Evolutionary conservation across 2,888 invertebrate species (phyloP).

Genomic region (Pristionchus entomophagus): DNA sequence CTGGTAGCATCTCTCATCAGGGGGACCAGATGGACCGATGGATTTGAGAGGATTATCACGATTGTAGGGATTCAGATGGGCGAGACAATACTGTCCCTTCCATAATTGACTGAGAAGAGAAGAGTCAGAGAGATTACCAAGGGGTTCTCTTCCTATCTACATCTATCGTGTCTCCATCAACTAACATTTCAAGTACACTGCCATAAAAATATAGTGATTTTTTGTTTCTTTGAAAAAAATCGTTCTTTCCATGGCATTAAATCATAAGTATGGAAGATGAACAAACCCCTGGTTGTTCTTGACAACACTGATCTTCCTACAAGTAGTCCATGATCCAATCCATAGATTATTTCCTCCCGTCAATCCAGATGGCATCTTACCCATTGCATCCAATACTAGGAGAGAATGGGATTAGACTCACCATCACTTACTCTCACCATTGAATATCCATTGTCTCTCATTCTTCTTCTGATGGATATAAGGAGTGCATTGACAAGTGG

Average conservation of each 20-base stretch:
- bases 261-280: no score
- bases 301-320: constrained; percentile 71
- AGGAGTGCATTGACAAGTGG: constrained; percentile 71
- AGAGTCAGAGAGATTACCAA: neutral
- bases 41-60: constrained; percentile 73
- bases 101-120: constrained; percentile 63
- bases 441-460: constrained; percentile 73
- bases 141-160: neutral
- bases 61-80: constrained; percentile 73
- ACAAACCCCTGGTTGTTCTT: constrained; percentile 73
- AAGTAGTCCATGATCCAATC: constrained; percentile 75
- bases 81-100: constrained; percentile 75
- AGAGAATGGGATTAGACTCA: no score
- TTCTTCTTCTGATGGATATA: constrained; percentile 67
- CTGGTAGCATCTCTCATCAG: constrained; percentile 51
- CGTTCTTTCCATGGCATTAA: no score
- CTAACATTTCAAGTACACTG: neutral
- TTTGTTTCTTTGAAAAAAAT: no score
- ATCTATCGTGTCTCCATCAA: neutral
- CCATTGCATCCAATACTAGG: constrained; percentile 75
- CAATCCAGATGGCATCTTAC: constrained; percentile 76
- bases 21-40: constrained; percentile 55
- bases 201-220: no score
- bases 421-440: constrained; percentile 56
- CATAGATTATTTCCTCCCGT: constrained; percentile 76